Conservation (phyloP, 2,888 invertebrate species). For the Eucriotettix oculatus region DNA sequence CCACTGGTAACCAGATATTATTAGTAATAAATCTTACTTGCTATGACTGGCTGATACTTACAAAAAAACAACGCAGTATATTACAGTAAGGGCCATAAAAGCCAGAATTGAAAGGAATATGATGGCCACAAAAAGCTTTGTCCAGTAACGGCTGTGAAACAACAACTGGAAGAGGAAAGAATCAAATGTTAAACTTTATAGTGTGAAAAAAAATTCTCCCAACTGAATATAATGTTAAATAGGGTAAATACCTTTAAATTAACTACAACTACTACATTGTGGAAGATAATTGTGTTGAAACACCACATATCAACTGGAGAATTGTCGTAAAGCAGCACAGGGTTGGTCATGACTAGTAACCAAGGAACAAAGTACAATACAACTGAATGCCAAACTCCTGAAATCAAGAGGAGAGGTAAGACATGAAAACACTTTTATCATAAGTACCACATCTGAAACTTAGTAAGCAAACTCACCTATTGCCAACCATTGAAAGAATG, state of each 20-base stretch:
- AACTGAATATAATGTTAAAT: neutral
- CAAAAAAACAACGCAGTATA: constrained; percentile 40
- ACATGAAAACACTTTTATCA: neutral
- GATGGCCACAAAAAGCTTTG: constrained; percentile 31
- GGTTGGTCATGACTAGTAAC: constrained; percentile 26
- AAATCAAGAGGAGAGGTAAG: constrained; percentile 5
- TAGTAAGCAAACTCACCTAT: neutral
- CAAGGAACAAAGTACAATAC: constrained; percentile 41
- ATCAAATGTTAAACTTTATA: neutral
- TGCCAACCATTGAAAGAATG: constrained; percentile 43
- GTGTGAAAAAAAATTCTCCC: neutral
- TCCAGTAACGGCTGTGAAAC: constrained; percentile 43
- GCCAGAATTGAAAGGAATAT: constrained; percentile 35
- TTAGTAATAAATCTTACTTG: no score
- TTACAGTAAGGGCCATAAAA: constrained; percentile 35
- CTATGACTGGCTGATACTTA: constrained; percentile 28
- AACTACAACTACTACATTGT: constrained; percentile 35
- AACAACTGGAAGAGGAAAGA: constrained; percentile 25
- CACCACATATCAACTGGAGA: constrained; percentile 36
- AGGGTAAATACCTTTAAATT: constrained; percentile 31
- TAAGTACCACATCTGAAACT: neutral
- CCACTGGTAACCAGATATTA: no score
- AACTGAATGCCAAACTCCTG: constrained; percentile 45
- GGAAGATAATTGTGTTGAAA: constrained; percentile 34
- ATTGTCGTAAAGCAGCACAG: constrained; percentile 32